Evolutionary conservation across 2,797 vertebrate genomes (phyloP), one percentile per base, ranked within the genome.

Genomic region (Lithobates sylvaticus): DNA sequence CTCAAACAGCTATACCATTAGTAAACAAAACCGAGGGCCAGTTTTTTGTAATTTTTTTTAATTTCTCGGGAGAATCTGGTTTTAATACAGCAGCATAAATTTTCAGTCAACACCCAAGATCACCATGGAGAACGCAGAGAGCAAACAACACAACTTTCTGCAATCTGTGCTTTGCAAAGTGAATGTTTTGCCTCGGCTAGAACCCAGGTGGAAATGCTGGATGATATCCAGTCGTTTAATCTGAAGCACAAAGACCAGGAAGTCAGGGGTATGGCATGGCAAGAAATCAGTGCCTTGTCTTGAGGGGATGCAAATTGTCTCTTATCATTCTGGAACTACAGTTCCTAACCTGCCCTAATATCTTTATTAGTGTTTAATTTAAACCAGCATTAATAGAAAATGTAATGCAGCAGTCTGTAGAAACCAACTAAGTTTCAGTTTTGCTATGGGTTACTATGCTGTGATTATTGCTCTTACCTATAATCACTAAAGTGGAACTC

Each of bases 11-110:
- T 86, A 86, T 72, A 83, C 76, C 78, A 88, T 89, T 81, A 86
- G 89, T 84, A 91, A 90, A 89, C 83, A 88, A 84, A 89, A 23
- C 2, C 58, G 39, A 84, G 81, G 84, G 86, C 83, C 79, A 75
- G 47, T 64, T 72, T 65, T 80, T 87, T 77, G 39, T 39, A 39
- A 54, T 36, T 82, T 77, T 54, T 84, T 78, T 87, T 77, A 54
- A 44, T 81, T 78, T 88, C 81, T 86, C 75, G 2, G 18, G 61
- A 82, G 89, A 87, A 81, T 77, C 58, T 58, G 12, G 88, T 42
- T 88, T 85, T 88, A 78, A 87, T 88, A 89, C 88, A 90, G 88
- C 89, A 84, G 84, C 73, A 82, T 87, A 85, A 76, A 88, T 90
- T 90, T 88, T 86, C 84, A 90, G 83, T 89, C 88, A 88, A 88